Evolutionary conservation across 2,113 vertebrate genomes (phyloP), one percentile per base, ranked within the genome.

Genomic region (Plecotus auritus): DNA sequence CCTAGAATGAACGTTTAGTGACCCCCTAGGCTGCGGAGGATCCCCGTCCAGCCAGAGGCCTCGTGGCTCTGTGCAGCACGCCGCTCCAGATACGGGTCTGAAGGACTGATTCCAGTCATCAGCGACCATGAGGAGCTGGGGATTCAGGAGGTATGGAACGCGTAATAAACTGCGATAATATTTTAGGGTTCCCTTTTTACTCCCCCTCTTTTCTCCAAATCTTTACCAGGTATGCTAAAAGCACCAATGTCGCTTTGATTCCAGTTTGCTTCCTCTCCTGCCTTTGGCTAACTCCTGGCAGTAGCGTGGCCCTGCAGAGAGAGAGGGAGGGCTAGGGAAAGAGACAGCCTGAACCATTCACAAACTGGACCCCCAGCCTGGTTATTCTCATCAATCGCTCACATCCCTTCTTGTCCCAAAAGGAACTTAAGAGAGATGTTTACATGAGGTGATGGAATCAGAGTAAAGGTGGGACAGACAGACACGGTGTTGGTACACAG

Each of bases 171-270:
- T 47, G 67, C 40, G 37, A 20, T 59, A 23, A 11, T 35, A 90
- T 47, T 81, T 87, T 87, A 91, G 66, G 23, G 89, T 77, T 82
- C 91, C 59, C 70, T 83, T 83, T 87, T 3, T 8, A 81, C 37
- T 20, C 28, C 14, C 13, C 12, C 40, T 69, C 42, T 22, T 81
- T 85, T 82, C 66, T 95, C 66, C 45, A 91, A 74, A 72, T 88
- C 56, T 91, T 51, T 83, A 61, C 59, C 70, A 82, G 42, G 88
- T 23, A 85, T 92, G 14, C 78, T 51, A 89, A 95, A 84, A 67
- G 32, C 64, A 93, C 12, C 42, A 42, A 49, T 5, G 32, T 69
- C 77, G 85, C 54, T 45, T 56, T 72, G 72, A 93, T 85, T 90
- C 91, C 64, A 85, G 56, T 59, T 51, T 78, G 37, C 37, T 87